A percentile compares a stretch with the other conserved stretches of the same genome.
Conservation (phyloP, 2,797 vertebrate genomes). For the Cyclura pinguis region DNA sequence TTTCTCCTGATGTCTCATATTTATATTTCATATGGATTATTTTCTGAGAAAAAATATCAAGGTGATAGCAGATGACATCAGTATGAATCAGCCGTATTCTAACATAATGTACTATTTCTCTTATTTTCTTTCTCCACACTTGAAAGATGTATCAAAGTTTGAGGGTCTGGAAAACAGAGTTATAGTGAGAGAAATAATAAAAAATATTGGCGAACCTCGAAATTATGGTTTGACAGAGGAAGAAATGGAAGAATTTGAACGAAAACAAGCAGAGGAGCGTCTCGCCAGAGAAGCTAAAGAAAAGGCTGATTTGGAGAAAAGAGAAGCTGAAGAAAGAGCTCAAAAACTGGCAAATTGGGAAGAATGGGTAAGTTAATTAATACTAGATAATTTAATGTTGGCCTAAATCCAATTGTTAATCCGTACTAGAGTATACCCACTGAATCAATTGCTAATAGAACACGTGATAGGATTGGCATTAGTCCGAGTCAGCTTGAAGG, state of each 20-base stretch:
- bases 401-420: neutral
- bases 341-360: constrained; percentile 84
- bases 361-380: constrained; percentile 90
- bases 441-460: too few species aligned
- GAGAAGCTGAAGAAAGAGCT: constrained; percentile 81
- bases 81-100: neutral
- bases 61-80: neutral
- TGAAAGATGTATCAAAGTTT: constrained; percentile 82
- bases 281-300: constrained; percentile 77
- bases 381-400: neutral
- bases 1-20: neutral
- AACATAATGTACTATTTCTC: constrained; percentile 19
- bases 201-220: constrained; percentile 83
- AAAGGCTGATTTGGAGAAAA: constrained; percentile 75
- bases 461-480: too few species aligned
- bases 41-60: neutral
- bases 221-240: constrained; percentile 86
- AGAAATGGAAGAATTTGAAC: constrained; percentile 82
- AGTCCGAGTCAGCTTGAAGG: too few species aligned
- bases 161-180: constrained; percentile 81
- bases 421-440: too few species aligned
- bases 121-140: constrained; percentile 41
- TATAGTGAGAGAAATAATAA: constrained; percentile 82
- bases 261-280: constrained; percentile 75
- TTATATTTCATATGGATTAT: neutral